Evolutionary conservation across 2,113 vertebrate genomes (phyloP).

Genomic region (Eublepharis macularius): DNA sequence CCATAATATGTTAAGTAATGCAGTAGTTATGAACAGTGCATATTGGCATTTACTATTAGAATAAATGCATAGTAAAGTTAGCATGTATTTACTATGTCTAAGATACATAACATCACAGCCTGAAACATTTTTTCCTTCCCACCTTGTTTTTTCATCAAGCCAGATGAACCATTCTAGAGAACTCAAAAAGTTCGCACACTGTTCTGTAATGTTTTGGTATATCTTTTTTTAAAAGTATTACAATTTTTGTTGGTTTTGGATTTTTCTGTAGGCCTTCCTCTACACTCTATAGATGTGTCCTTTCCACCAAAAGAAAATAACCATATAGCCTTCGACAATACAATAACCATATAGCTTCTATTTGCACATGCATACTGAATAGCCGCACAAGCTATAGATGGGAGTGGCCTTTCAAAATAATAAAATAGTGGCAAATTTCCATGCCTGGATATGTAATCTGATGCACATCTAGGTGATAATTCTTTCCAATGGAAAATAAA

Average conservation of each 20-base stretch:
- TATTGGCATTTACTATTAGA: neutral
- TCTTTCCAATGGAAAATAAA: neutral
- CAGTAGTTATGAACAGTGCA: neutral
- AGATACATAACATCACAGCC: too few relatives aligned
- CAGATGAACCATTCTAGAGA: too few relatives aligned
- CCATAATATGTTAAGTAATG: neutral
- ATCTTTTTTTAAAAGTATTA: too few relatives aligned
- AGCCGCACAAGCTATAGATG: neutral
- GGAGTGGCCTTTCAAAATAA: neutral
- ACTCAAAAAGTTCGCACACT: too few relatives aligned
- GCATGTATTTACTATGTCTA: too few relatives aligned
- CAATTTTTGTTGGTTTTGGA: too few relatives aligned
- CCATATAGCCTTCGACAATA: too few relatives aligned
- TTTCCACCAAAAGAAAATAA: too few relatives aligned
- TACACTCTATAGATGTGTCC: neutral
- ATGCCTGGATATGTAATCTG: neutral
- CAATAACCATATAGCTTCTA: neutral
- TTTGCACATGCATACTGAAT: neutral
- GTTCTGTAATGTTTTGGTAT: too few relatives aligned
- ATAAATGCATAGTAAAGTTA: neutral
- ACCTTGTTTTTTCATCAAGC: too few relatives aligned
- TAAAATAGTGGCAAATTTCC: neutral
- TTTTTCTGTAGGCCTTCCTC: fast-evolving
- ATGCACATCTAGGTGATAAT: neutral
- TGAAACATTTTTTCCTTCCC: too few relatives aligned